Conservation (phyloP, 2,888 invertebrate genomes). For the Drosophila neonasuta region DNA sequence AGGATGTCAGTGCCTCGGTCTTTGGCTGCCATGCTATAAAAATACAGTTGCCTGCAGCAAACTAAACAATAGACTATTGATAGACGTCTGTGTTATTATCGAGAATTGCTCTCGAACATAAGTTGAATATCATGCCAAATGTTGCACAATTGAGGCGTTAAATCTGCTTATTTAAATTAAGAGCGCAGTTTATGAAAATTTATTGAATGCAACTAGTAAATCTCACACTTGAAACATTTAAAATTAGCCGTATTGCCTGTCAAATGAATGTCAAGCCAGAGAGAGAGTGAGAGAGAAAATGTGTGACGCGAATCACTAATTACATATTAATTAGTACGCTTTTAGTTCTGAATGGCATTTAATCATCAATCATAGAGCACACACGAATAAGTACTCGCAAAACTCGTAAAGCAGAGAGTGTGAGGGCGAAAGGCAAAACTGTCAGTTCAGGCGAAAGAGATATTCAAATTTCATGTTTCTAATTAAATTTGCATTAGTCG, state of each 20-base stretch:
- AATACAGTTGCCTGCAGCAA: constrained; percentile 49
- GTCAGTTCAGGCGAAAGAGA: constrained; percentile 32
- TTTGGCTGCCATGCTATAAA: constrained; percentile 46
- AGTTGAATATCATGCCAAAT: constrained; percentile 19
- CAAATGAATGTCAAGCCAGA: constrained; percentile 35
- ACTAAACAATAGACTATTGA: constrained; percentile 38
- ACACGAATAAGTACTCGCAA: constrained; percentile 17
- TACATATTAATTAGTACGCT: constrained; percentile 58
- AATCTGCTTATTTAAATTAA: constrained; percentile 15
- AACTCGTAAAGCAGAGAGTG: not conserved
- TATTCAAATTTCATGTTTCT: constrained; percentile 50
- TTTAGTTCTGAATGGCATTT: constrained; percentile 35
- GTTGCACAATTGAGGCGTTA: constrained; percentile 11
- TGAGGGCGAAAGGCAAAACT: constrained; percentile 4
- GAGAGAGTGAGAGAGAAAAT: not conserved
- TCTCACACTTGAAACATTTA: not conserved
- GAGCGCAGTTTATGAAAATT: not conserved
- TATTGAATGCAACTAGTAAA: not conserved
- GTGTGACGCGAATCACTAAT: constrained; percentile 36
- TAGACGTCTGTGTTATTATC: constrained; percentile 15
- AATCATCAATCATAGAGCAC: constrained; percentile 57
- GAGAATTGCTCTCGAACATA: constrained; percentile 23
- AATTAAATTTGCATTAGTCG: constrained; percentile 70
- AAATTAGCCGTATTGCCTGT: constrained; percentile 40
- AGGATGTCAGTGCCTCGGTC: constrained; percentile 26